These are phyloP conservation scores for Ips typographus DNA, from an alignment of 1,140 invertebrate genomes.

Conservation along the genomic window DNA sequence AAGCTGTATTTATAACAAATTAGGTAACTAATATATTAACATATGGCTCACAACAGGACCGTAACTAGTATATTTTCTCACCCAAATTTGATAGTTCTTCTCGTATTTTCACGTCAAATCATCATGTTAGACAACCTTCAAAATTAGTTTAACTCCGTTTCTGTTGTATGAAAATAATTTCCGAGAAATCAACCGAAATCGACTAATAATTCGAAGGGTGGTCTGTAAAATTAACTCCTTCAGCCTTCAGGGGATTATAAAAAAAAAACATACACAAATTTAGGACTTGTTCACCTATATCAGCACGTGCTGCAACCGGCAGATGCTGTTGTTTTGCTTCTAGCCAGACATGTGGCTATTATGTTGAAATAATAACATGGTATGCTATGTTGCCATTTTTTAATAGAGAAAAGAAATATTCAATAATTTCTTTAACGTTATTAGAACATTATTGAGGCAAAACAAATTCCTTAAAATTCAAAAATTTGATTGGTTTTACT, in stretches of 20 bases:
- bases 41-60: constrained; percentile 31
- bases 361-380: background rate
- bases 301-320: constrained; percentile 32
- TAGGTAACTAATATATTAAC: constrained; percentile 21
- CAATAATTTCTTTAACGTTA: no score
- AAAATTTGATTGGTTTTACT: no score
- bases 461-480: no score
- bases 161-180: background rate
- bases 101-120: no score
- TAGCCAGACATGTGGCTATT: constrained; percentile 28
- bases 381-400: constrained; percentile 1
- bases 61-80: constrained; percentile 3
- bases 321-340: constrained; percentile 28
- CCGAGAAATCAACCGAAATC: constrained; percentile 9
- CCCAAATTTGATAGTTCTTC: background rate
- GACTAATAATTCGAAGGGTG: background rate
- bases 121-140: no score
- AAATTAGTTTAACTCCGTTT: background rate
- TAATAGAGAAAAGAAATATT: background rate
- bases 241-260: constrained; percentile 20
- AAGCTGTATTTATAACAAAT: constrained; percentile 35
- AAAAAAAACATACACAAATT: constrained; percentile 14
- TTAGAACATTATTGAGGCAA: no score
- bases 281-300: constrained; percentile 36
- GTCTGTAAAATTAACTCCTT: constrained; percentile 28